phyloP scores from a whole-genome alignment of 2,888 invertebrate genomes.

The Plusia festucae region DNA sequence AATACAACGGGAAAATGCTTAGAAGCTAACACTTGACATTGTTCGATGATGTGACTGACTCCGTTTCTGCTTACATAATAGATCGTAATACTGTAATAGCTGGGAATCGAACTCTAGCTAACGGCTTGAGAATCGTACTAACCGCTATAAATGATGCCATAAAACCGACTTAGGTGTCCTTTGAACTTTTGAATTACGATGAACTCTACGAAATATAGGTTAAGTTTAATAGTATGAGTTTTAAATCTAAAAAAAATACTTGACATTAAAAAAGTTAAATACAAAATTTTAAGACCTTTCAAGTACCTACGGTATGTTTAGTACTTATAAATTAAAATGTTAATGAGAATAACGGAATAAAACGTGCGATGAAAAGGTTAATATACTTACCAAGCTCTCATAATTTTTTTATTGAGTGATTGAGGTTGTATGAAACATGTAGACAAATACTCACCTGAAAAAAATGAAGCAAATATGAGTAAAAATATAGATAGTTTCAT shows the following conservation, averaged over 20 bases:
- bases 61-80: conserved; percentile 52
- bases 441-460: conserved; percentile 45
- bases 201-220: background rate
- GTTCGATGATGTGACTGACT: conserved; percentile 55
- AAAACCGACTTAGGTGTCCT: conserved; percentile 24
- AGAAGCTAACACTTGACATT: conserved; percentile 52
- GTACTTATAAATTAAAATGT: no score
- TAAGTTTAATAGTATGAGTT: no score
- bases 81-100: conserved; percentile 35
- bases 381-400: background rate
- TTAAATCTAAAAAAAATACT: no score
- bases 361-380: no score
- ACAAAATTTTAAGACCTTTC: no score
- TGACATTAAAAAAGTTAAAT: no score
- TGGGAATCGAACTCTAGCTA: conserved; percentile 38
- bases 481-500: no score
- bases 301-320: no score
- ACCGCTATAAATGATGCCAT: conserved; percentile 33
- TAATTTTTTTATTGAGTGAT: background rate
- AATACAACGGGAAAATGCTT: conserved; percentile 47
- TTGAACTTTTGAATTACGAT: conserved; percentile 17
- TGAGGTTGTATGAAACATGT: background rate
- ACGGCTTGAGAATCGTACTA: conserved; percentile 21
- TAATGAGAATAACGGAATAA: no score
- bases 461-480: conserved; percentile 15